Percentiles rank a stretch among this genome's conserved stretches.
phyloP scores from a whole-genome alignment of 2,888 invertebrate genomes.

The Nomada hirtipes region DNA sequence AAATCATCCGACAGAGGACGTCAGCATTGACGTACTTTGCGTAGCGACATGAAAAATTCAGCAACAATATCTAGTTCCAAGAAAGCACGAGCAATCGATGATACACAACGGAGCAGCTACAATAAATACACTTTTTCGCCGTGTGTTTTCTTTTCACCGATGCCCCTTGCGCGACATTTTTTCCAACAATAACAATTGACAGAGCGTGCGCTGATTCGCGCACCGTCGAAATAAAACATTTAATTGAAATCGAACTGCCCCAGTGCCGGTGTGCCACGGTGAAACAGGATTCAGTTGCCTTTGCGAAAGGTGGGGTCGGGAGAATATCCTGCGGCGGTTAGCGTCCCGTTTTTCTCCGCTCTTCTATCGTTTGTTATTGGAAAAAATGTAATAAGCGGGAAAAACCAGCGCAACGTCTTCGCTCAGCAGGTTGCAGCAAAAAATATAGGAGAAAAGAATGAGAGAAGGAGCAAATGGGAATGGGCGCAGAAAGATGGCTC shows the following conservation, averaged over 20 bases:
- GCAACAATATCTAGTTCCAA: not conserved
- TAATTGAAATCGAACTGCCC: slow-evolving; percentile 74
- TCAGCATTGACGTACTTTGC: not conserved
- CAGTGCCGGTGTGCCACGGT: slow-evolving; percentile 47
- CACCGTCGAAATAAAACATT: slow-evolving; percentile 67
- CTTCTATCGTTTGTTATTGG: slow-evolving; percentile 45
- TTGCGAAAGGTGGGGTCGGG: slow-evolving; percentile 5
- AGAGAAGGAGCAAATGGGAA: not conserved
- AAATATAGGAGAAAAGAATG: not conserved
- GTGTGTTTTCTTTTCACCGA: not conserved
- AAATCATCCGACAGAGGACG: too few relatives aligned
- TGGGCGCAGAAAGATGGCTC: not conserved
- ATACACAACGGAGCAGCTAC: not conserved
- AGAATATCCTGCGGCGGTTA: slow-evolving; percentile 45
- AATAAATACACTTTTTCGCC: not conserved
- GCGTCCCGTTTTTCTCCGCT: slow-evolving; percentile 7
- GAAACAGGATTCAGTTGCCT: slow-evolving; percentile 35
- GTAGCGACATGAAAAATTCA: not conserved
- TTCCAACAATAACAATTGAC: slow-evolving; percentile 21
- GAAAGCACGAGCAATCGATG: not conserved
- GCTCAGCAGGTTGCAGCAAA: not conserved
- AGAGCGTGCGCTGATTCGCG: slow-evolving; percentile 56
- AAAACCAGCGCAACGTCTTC: slow-evolving; percentile 28
- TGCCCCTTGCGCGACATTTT: not conserved
- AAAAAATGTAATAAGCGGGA: slow-evolving; percentile 63